A percentile compares a stretch with the other conserved stretches of the same genome.
These are phyloP conservation scores for Polyergus mexicanus DNA, from an alignment of 1,140 invertebrate genomes.

Conservation along the genomic window DNA sequence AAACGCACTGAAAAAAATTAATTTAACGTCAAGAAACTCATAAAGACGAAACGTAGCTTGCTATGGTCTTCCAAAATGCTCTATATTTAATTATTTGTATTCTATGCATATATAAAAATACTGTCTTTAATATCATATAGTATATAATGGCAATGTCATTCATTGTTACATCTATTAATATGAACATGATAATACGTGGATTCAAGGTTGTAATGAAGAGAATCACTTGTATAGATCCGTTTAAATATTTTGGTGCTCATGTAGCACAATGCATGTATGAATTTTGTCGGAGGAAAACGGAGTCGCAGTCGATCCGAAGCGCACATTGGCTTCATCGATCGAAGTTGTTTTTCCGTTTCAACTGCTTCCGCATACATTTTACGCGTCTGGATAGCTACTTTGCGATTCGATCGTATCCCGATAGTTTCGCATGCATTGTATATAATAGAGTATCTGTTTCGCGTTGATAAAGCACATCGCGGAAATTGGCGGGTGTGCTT, in stretches of 20 bases:
- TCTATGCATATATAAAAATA: not conserved
- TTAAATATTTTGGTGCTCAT: not conserved
- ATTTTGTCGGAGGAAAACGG: slow-evolving; percentile 17
- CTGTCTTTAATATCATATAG: not conserved
- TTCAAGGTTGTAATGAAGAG: not conserved
- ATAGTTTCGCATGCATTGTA: slow-evolving; percentile 27
- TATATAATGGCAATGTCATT: not conserved
- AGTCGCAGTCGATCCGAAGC: slow-evolving; percentile 47
- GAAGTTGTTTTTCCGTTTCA: slow-evolving; percentile 48
- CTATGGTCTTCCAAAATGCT: not conserved
- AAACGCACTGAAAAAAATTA: not conserved
- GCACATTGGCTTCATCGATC: slow-evolving; percentile 32
- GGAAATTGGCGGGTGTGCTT: slow-evolving; percentile 58
- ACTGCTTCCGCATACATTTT: slow-evolving; percentile 9
- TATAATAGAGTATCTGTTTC: slow-evolving; percentile 64
- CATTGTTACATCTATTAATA: not conserved
- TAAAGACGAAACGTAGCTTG: not conserved
- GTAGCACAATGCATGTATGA: not conserved
- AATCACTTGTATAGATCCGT: not conserved
- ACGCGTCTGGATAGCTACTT: slow-evolving; percentile 35
- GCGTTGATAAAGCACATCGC: slow-evolving; percentile 62
- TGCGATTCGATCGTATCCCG: slow-evolving; percentile 30
- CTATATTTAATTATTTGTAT: not conserved
- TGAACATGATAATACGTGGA: not conserved
- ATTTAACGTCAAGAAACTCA: not conserved